Base-by-base conservation (phyloP, 64 coral and sea anemone species). In the Hydrozoanthus tunicans region DNA sequence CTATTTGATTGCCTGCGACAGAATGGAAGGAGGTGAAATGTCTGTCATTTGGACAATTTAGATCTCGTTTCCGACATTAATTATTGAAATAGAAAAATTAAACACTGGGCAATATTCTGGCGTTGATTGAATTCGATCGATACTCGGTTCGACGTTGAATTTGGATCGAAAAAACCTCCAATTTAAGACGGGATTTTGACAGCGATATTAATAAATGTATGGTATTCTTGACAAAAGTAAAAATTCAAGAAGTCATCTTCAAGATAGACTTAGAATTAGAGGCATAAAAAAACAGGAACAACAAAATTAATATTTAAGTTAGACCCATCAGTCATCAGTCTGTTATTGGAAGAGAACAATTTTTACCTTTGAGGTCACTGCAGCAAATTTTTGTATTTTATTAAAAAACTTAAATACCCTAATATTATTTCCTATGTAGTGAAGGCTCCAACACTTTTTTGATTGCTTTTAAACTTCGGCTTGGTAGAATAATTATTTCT, bases 11-110 rank as follows among this genome's bases (percentile, higher is more conserved):
- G 70, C 84, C 70, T 70, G 59, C 20, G 84, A 88, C 84, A 74
- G 69, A 73, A 88, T 88, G 84, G 57, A 88, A 58, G 84, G 68
- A 60, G 20, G 55, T 54, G 68, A 88, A 70, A 24, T 6, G 55
- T 54, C 84, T 88, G 84, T 88, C 84, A 88, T 17, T 88, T 61
- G 6, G 0, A 70, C 56, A 88, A 88, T 88, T 75, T 88, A 74
- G 14, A 5, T 88, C 84, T 88, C 69, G 68, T 88, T 88, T 88
- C 84, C 68, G 84, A 88, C 57, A 88, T 88, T 88, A 88, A 74
- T 88, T 88, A 88, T 88, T 73, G 74, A 88, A 85, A 88, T 61
- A 74, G 25, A 88, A 26, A 73, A 61, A 60, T 43, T 73, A 88
- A 88, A 88, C 70, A 88, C 55, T 88, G 12, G 11, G 69, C 68